Conservation (phyloP, 2,113 vertebrate species). For the Aplodontia rufa region DNA sequence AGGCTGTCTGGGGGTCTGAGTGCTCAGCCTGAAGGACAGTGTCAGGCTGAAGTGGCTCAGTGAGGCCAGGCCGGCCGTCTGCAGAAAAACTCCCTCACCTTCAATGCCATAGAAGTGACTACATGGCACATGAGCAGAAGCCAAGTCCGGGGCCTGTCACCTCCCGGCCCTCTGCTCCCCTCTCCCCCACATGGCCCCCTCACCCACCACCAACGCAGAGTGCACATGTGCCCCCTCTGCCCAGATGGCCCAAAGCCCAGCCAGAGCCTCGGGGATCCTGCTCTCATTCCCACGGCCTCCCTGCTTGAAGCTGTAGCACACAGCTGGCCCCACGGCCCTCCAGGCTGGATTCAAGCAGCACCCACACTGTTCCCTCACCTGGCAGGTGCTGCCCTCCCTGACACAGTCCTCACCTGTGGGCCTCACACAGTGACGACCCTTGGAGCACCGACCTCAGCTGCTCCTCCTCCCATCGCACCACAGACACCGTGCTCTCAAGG, state of each 20-base stretch:
- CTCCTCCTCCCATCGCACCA: background rate
- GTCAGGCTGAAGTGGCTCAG: background rate
- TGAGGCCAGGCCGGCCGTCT: too few species aligned
- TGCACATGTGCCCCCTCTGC: background rate
- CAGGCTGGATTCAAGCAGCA: background rate
- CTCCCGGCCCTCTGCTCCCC: background rate
- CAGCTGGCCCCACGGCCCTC: background rate
- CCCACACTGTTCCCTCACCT: background rate
- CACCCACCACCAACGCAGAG: background rate
- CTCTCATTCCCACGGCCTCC: background rate
- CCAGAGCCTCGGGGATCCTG: too few species aligned
- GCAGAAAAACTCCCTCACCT: background rate
- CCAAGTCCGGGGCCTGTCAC: background rate
- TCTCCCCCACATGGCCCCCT: rapidly evolving
- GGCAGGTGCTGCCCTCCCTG: background rate
- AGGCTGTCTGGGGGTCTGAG: background rate
- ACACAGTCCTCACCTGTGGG: too few species aligned
- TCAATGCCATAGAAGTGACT: background rate
- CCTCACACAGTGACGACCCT: background rate
- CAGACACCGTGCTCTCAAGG: too few species aligned
- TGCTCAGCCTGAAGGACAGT: background rate
- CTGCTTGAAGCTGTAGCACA: background rate
- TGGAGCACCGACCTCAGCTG: background rate
- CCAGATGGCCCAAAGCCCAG: too few species aligned
- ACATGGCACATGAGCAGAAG: background rate